Conservation (phyloP, 2,113 vertebrate species). For the Pelobates fuscus region DNA sequence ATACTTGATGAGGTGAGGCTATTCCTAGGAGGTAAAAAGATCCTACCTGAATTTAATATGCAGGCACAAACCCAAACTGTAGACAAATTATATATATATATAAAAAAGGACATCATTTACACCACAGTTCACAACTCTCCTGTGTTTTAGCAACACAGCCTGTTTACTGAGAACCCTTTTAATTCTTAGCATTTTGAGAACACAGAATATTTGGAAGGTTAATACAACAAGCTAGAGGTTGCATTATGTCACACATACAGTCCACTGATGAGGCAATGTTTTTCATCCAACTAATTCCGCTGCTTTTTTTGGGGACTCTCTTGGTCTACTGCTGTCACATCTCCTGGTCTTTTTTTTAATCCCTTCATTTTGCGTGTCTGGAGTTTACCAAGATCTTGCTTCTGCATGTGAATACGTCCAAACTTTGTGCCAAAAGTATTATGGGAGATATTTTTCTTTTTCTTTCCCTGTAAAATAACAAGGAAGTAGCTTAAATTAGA, state of each 20-base stretch:
- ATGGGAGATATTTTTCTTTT: conserved; percentile 95
- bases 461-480: conserved; percentile 77
- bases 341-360: conserved; percentile 81
- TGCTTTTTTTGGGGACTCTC: conserved; percentile 72
- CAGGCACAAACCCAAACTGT: too few species aligned
- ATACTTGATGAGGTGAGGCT: too few species aligned
- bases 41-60: too few species aligned
- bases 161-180: too few species aligned
- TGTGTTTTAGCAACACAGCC: too few species aligned
- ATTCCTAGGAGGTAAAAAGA: too few species aligned
- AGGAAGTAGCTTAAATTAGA: not conserved
- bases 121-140: too few species aligned
- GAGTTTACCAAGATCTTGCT: conserved; percentile 89
- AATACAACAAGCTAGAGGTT: too few species aligned
- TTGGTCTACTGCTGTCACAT: conserved; percentile 57
- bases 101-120: too few species aligned
- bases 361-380: conserved; percentile 94
- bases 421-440: conserved; percentile 88
- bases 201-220: too few species aligned
- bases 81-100: too few species aligned
- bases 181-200: too few species aligned
- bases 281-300: conserved; percentile 51
- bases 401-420: conserved; percentile 95
- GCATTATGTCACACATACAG: not conserved
- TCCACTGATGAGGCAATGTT: not conserved